A percentile compares a stretch with the other conserved stretches of the same genome.
Conservation (phyloP, 1,140 invertebrate species). For the Tetranychus cinnabarinus region DNA sequence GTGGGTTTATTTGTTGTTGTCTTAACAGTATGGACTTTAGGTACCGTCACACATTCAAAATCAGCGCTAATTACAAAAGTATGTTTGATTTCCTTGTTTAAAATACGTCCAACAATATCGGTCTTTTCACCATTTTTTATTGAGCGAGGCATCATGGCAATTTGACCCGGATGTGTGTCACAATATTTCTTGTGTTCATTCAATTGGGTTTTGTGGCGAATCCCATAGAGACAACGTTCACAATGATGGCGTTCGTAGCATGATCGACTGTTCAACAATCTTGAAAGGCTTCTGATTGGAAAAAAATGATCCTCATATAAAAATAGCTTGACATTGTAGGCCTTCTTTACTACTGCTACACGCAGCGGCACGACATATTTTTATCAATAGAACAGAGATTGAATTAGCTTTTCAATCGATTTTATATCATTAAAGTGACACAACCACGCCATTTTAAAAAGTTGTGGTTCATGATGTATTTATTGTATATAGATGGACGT, state of each 20-base stretch:
- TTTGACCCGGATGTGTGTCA: not conserved
- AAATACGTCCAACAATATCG: not conserved
- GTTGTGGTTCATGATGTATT: not conserved
- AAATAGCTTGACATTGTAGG: slow-evolving; percentile 2
- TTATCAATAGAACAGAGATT: not conserved
- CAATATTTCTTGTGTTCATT: not conserved
- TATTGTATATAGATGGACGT: not conserved
- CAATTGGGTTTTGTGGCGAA: not conserved
- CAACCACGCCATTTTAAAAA: not conserved
- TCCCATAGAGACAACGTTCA: not conserved
- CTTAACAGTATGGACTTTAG: not conserved
- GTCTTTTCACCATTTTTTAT: not conserved
- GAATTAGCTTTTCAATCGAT: not conserved
- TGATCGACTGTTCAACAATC: not conserved
- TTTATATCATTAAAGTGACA: not conserved
- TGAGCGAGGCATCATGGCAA: not conserved
- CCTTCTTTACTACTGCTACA: not conserved
- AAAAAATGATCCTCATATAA: not conserved
- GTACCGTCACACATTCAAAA: not conserved
- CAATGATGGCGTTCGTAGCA: not conserved
- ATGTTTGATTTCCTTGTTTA: not conserved
- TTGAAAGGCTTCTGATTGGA: not conserved
- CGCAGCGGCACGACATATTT: not conserved
- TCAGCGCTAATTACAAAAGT: not conserved
- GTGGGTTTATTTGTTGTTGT: not conserved